Conservation (phyloP, 1,140 invertebrate genomes). For the Pogonomyrmex barbatus region DNA sequence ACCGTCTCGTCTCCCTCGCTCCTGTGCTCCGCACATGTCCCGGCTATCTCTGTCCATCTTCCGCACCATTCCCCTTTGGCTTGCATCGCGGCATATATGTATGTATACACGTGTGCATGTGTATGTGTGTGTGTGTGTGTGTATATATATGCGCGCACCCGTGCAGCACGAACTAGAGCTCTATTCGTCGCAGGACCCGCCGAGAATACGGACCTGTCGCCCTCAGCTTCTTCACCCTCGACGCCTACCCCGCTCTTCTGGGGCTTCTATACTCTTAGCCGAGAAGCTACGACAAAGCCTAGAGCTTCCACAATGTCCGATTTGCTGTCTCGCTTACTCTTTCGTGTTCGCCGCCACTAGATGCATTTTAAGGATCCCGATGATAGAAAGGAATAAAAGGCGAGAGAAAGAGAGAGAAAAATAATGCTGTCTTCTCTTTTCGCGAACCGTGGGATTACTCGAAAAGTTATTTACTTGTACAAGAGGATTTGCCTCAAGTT, state of each 20-base stretch:
- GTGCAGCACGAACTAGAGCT: not conserved
- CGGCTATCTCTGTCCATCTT: constrained; percentile 32
- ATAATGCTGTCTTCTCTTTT: not conserved
- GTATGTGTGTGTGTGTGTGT: constrained; percentile 12
- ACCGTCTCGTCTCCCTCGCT: constrained; percentile 42
- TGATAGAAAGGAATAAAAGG: not conserved
- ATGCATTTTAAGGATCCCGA: constrained; percentile 25
- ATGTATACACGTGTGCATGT: not conserved
- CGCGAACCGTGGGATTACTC: not conserved
- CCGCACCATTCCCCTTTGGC: constrained; percentile 6
- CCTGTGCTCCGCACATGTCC: constrained; percentile 37
- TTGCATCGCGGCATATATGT: not conserved
- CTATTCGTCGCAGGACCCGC: constrained; percentile 60
- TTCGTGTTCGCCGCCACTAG: constrained; percentile 6
- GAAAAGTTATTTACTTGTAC: not conserved
- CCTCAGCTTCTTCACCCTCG: constrained; percentile 72
- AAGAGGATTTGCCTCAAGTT: constrained; percentile 16
- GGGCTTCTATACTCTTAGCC: constrained; percentile 26
- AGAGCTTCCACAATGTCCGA: constrained; percentile 50
- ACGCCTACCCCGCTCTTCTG: constrained; percentile 30
- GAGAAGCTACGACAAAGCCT: constrained; percentile 47
- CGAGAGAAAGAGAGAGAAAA: not conserved
- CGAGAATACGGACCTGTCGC: constrained; percentile 74
- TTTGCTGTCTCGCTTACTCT: constrained; percentile 25
- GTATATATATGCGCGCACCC: not conserved